Evolutionary conservation across 2,888 invertebrate genomes (phyloP).

Genomic region (Calephelis perditalis): DNA sequence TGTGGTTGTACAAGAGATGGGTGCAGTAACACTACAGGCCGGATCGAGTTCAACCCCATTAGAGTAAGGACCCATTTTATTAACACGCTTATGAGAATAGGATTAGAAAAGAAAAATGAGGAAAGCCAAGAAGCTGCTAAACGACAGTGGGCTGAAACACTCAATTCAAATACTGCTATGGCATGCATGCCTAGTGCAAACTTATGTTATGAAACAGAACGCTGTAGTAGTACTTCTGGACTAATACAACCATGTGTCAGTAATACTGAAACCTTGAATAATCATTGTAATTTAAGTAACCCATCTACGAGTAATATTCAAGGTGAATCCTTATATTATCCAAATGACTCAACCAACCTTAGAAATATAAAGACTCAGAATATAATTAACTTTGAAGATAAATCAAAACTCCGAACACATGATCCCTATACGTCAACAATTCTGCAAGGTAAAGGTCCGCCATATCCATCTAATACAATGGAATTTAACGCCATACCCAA

Average conservation of each 20-base stretch:
- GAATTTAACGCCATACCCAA: constrained; percentile 53
- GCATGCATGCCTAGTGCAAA: constrained; percentile 53
- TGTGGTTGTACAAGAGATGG: constrained; percentile 97
- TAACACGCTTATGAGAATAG: constrained; percentile 95
- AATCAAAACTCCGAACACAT: constrained; percentile 59
- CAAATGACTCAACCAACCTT: constrained; percentile 67
- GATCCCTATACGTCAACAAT: constrained; percentile 65
- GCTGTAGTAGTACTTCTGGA: constrained; percentile 66
- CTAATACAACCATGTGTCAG: constrained; percentile 80
- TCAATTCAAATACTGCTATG: constrained; percentile 48
- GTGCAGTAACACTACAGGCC: constrained; percentile 93
- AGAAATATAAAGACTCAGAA: constrained; percentile 52
- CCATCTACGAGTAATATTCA: constrained; percentile 36
- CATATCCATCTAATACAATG: constrained; percentile 50
- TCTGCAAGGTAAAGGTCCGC: constrained; percentile 63
- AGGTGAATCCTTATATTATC: constrained; percentile 47
- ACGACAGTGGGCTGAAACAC: constrained; percentile 67
- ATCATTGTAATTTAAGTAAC: constrained; percentile 80
- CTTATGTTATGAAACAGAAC: constrained; percentile 54
- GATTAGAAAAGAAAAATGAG: constrained; percentile 91
- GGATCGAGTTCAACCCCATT: constrained; percentile 97
- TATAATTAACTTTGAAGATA: constrained; percentile 58
- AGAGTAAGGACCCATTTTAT: constrained; percentile 98
- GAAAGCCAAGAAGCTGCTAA: constrained; percentile 68
- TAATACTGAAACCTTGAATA: constrained; percentile 81